Base-by-base conservation (phyloP, 2,797 vertebrate species). In the Poeciliopsis gracilis region DNA sequence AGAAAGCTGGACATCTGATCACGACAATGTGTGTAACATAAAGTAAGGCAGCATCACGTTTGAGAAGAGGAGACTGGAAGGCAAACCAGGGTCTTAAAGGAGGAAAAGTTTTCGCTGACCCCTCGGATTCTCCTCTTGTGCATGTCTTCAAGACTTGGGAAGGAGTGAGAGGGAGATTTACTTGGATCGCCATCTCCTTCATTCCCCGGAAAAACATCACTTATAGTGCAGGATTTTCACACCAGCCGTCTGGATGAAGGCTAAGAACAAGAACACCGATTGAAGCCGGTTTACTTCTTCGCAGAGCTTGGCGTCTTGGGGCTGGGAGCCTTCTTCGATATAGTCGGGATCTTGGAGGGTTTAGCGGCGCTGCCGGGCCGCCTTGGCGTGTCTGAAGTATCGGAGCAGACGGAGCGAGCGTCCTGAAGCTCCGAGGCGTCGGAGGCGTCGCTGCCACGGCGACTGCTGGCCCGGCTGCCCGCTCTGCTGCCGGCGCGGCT, bases 331-430 rank as follows among this genome's bases (percentile, higher is more conserved):
- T 99, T 99, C 94, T 99, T 99, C 77, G 97, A 97, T 92, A 98
- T 99, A 88, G 97, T 99, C 51, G 98, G 98, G 89, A 99, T 99
- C 93, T 99, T 99, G 88, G 98, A 99, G 81, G 98, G 98, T 78
- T 95, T 96, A 43, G 91, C 51, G 5, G 87, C 87, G 0, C 89
- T 0, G 4, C 97, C 96, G 0, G 97, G 96, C 49, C 93, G 87
- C 0, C 97, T 95, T 0, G 98, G 98, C 55, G 97, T 98, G 92
- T 99, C 98, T 0, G 98, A 99, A 53, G 97, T 95, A 91, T 99
- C 98, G 0, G 98, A 99, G 89, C 98, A 98, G 28, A 97, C 97
- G 0, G 98, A 99, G 82, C 97, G 98, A 0, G 97, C 95, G 72
- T 99, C 98, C 92, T 98, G 95, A 2, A 98, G 95, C 90, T 99